Evolutionary conservation across 2,888 invertebrate species (phyloP), one percentile per base, ranked within the genome.

Genomic region (Cantharis rustica): DNA sequence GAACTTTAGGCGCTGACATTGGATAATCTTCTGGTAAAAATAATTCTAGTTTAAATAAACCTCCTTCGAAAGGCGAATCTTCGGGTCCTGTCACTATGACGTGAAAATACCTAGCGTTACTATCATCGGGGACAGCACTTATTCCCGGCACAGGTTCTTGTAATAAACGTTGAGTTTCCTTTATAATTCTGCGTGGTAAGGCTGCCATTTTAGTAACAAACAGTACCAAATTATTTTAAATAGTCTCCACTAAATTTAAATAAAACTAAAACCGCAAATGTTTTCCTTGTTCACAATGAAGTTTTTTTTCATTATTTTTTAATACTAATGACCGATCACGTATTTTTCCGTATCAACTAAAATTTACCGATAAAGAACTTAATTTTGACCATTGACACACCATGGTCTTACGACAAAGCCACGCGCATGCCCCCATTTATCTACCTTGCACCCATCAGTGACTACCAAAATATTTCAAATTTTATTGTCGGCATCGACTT

Each of bases 1-100:
- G 95, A 89, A 99, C 99, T 95, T 99, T 99, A 82, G 99, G 99
- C 84, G 99, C 99, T 82, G 98, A 98, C 99, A 99, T 99, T 80
- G 99, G 99, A 90, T 99, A 99, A 90, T 99, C 99, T 90, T 99
- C 99, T 80, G 99, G 99, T 99, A 99, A 92, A 91, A 99, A 99
- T 85, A 99, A 91, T 90, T 99, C 99, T 90, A 99, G 91, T 92
- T 98, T 98, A 90, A 98, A 98, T 81, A 98, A 92, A 83, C 99
- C 99, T 85, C 98, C 98, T 90, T 99, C 99, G 88, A 99, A 99
- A 27, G 99, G 99, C 75, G 98, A 98, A 88, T 96, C 96, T 88
- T 96, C 96, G 66, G 96, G 96, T 80, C 96, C 96, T 81, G 95
- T 96, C 84, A 99, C 98, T 88, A 97, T 96, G 80, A 99, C 99